phyloP scores from a whole-genome alignment of 2,113 vertebrate species.

The Vanacampus margaritifer region DNA sequence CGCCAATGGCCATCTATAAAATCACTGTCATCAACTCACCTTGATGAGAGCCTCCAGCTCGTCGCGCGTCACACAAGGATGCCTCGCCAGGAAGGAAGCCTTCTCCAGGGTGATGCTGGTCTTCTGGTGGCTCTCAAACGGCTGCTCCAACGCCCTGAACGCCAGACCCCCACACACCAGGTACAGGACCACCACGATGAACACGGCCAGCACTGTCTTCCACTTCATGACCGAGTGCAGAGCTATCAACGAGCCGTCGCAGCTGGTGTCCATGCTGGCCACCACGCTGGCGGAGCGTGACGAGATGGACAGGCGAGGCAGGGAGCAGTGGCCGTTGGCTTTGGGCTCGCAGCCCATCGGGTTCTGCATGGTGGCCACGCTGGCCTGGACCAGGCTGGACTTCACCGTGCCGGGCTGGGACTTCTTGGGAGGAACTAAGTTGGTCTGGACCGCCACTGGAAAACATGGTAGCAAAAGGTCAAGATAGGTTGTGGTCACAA shows the following conservation, averaged over 20 bases:
- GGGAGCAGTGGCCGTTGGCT: conserved; percentile 72
- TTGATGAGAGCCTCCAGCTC: conserved; percentile 89
- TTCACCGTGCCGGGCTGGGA: conserved; percentile 64
- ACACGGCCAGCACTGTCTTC: conserved; percentile 93
- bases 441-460: conserved; percentile 86
- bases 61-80: conserved; percentile 80
- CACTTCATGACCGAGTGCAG: conserved; percentile 96
- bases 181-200: conserved; percentile 90
- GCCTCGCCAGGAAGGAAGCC: conserved; percentile 82
- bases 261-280: conserved; percentile 84
- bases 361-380: conserved; percentile 72
- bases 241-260: conserved; percentile 64
- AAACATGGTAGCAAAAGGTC: conserved; percentile 19
- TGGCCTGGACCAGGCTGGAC: conserved; percentile 72
- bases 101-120: conserved; percentile 86
- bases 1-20: conserved; percentile 22
- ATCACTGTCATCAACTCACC: conserved; percentile 68
- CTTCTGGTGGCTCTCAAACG: conserved; percentile 89
- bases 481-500: not conserved
- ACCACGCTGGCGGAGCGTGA: conserved; percentile 83
- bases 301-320: conserved; percentile 81
- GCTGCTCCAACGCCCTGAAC: conserved; percentile 88
- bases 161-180: conserved; percentile 86
- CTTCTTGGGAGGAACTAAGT: conserved; percentile 72
- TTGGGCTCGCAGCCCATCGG: conserved; percentile 78